Evolutionary conservation across 2,113 vertebrate genomes (phyloP).

Genomic region (Hippocampus mohnikei): DNA sequence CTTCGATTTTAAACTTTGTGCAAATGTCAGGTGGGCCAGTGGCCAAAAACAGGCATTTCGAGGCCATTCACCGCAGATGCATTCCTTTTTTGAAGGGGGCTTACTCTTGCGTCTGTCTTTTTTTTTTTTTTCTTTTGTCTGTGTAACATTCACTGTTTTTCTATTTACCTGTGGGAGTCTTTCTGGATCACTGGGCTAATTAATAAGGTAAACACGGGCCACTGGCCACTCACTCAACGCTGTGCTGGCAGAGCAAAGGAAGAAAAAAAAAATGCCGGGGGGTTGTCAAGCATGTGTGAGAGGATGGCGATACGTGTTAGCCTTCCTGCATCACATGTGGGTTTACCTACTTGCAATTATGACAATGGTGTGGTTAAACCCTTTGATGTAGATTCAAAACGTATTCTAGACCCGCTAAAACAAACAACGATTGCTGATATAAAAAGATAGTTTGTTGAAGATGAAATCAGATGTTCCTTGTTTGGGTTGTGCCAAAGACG

Average conservation of each 20-base stretch:
- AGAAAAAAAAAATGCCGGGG: conserved; percentile 15
- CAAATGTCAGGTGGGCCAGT: no score
- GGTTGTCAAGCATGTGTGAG: not conserved
- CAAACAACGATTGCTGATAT: not conserved
- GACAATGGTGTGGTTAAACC: not conserved
- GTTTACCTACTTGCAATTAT: not conserved
- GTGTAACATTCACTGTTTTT: conserved; percentile 56
- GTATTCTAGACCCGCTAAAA: not conserved
- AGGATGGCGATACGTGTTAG: not conserved
- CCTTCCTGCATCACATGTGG: not conserved
- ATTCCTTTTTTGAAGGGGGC: not conserved
- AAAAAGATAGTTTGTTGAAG: no score
- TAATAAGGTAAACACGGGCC: conserved; percentile 63
- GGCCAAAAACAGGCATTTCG: no score
- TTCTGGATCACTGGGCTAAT: conserved; percentile 69
- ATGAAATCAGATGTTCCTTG: not conserved
- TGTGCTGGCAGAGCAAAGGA: conserved; percentile 44
- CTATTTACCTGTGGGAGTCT: conserved; percentile 55
- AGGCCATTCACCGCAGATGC: no score
- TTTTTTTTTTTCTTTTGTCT: conserved; percentile 39
- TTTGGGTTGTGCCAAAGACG: not conserved
- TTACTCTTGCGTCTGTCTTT: conserved; percentile 4
- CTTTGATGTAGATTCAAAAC: not conserved
- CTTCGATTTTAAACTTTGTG: no score
- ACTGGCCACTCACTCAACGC: conserved; percentile 46